Base-by-base conservation (phyloP, 2,797 vertebrate species). In the Crax fasciolata region DNA sequence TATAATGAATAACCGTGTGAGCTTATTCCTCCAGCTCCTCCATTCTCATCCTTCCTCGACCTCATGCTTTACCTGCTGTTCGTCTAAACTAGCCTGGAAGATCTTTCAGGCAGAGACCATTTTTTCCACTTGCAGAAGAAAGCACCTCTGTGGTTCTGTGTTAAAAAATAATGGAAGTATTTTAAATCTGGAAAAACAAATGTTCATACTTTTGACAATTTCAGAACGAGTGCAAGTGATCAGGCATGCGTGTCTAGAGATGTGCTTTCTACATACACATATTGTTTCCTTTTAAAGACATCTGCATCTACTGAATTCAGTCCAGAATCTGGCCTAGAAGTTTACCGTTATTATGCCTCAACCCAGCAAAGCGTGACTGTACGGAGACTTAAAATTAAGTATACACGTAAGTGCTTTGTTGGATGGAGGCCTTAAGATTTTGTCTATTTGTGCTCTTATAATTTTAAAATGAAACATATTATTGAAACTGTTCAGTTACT, bases 271-370 rank as follows among this genome's bases (percentile, higher is more conserved):
- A 71, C 87, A 89, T 16, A 76, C 93, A 94, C 93, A 96, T 95
- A 96, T 89, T 96, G 96, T 96, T 96, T 93, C 94, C 96, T 96
- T 97, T 96, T 96, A 94, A 94, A 96, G 95, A 96, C 95, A 97
- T 96, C 94, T 97, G 96, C 83, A 90, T 95, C 63, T 93, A 20
- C 87, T 96, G 96, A 96, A 95, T 90, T 90, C 83, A 82, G 85
- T 82, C 91, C 96, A 97, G 83, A 94, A 93, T 94, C 79, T 94
- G 74, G 91, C 91, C 95, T 91, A 84, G 80, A 94, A 95, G 67
- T 91, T 96, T 94, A 95, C 87, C 38, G 3, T 96, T 97, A 76
- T 97, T 96, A 91, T 96, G 89, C 95, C 52, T 95, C 90, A 57
- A 77, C 91, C 81, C 93, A 97, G 92, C 87, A 94, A 96, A 95